phyloP scores from a whole-genome alignment of 2,113 vertebrate genomes.

The Todiramphus chloris region DNA sequence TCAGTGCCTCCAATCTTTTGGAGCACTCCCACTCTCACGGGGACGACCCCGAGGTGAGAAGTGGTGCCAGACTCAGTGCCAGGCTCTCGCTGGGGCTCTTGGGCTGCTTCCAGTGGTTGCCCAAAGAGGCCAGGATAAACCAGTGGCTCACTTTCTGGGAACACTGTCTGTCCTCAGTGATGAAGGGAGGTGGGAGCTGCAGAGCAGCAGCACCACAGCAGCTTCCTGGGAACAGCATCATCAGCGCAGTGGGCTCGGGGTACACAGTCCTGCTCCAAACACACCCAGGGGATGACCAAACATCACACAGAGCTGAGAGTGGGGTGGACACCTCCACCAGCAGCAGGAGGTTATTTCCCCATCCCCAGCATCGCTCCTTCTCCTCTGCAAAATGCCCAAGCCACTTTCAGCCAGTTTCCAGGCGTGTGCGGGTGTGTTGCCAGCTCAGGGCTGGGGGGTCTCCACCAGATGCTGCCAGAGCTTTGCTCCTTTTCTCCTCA shows the following conservation, averaged over 20 bases:
- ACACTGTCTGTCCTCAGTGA: background rate
- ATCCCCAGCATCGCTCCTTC: background rate
- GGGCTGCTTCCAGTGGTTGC: background rate
- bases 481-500: background rate
- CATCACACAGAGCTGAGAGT: background rate
- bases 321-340: background rate
- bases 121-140: background rate
- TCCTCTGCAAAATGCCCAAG: background rate
- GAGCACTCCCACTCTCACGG: fast-evolving
- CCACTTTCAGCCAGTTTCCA: background rate
- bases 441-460: background rate
- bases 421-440: fast-evolving
- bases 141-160: background rate
- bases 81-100: background rate
- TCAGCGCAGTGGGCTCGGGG: fast-evolving
- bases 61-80: background rate
- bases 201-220: background rate
- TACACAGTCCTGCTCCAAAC: background rate
- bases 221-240: background rate
- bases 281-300: background rate
- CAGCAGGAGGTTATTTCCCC: background rate
- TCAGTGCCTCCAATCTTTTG: background rate
- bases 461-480: background rate
- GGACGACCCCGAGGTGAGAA: background rate
- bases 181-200: background rate